Base-by-base conservation (phyloP, 2,797 vertebrate species). In the Cyclura pinguis region DNA sequence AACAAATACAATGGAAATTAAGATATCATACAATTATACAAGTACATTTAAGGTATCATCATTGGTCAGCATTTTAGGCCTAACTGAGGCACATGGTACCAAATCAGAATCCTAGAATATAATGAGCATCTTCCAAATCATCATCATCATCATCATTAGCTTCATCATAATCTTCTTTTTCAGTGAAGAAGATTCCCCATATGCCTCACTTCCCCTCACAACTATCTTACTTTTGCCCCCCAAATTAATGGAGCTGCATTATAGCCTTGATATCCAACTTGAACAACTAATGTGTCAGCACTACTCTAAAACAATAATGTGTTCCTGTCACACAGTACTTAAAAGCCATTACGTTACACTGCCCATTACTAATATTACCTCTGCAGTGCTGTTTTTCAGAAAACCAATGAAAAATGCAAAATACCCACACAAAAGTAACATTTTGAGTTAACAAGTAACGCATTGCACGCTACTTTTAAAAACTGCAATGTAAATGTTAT, bases 1-100 rank as follows among this genome's bases (percentile, higher is more conserved):
- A 90, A 91, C 0, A 38, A 86, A 89, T 50, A 73, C 6, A 93
- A 47, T 2, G 86, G 90, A 86, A 91, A 59, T 74, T 38, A 93
- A 88, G 57, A 88, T 92, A 87, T 69, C 67, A 69, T 38, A 74
- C 27, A 69, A 69, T 69, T 69, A 32, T 13, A 32, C 38, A 85
- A 69, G 52, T 47, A 38, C 7, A 4, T 12, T 1, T 85, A 32
- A 20, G 1, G 86, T 10, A 90, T 80, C 91, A 74, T 1, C 47
- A 12, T 69, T 38, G 12, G 84, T 91, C 35, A 32, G 29, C 13
- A 81, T 62, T 67, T 80, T 52, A 47, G 32, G 22, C 4, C 59
- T 84, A 81, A 2, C 20, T 85, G 72, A n/a, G 89, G 81, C 73
- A 18, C 4, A 50, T 5, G 47, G 4, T 38, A 92, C 0, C 74